These are phyloP conservation scores for Dipodomys ordii DNA, from an alignment of 2,113 vertebrate genomes.

Conservation along the genomic window DNA sequence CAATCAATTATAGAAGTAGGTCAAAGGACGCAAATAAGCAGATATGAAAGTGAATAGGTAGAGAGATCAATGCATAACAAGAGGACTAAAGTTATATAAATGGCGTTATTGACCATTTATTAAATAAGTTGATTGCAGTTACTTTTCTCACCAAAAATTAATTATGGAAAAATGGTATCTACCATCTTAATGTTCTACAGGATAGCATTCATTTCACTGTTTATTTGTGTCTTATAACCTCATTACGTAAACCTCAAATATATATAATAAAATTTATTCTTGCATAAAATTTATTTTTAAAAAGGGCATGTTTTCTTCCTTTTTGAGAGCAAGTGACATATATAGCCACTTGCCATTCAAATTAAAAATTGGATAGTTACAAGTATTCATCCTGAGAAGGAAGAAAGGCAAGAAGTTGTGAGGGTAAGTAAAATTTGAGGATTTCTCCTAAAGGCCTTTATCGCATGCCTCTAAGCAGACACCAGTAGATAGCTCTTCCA, in stretches of 20 bases:
- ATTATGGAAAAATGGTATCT: not conserved
- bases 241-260: too few relatives aligned
- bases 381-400: not conserved
- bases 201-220: not conserved
- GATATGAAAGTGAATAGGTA: not conserved
- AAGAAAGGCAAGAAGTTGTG: not conserved
- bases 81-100: not conserved
- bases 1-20: not conserved
- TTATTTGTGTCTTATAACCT: too few relatives aligned
- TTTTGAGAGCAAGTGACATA: not conserved
- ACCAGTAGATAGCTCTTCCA: not conserved
- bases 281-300: not conserved
- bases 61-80: not conserved
- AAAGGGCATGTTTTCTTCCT: not conserved
- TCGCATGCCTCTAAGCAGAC: not conserved
- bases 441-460: not conserved
- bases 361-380: not conserved
- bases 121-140: not conserved
- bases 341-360: not conserved
- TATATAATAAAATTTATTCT: not conserved
- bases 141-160: not conserved
- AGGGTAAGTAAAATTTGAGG: conserved; percentile 25
- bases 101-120: not conserved
- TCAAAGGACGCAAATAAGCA: not conserved
- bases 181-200: not conserved